Evolutionary conservation across 2,113 vertebrate genomes (phyloP).

Genomic region (Gopherus flavomarginatus): DNA sequence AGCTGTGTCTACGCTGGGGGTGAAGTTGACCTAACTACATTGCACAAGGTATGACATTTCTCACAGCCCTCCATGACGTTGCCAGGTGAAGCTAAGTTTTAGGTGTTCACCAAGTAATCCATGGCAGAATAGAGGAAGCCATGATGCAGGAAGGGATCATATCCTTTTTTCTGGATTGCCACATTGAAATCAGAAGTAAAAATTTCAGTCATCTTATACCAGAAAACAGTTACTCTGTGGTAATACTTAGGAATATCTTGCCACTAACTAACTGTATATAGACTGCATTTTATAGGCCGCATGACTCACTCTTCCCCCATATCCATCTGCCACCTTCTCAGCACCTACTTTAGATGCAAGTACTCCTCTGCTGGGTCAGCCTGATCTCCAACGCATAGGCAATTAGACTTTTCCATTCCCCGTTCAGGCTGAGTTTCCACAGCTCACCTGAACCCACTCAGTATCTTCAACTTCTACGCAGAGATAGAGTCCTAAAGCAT

Average conservation of each 20-base stretch:
- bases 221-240: neutral
- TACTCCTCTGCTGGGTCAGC: neutral
- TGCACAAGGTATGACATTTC: neutral
- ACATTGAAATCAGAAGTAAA: neutral
- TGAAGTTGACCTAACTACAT: neutral
- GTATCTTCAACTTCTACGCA: neutral
- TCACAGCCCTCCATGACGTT: neutral
- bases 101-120: neutral
- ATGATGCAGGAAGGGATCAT: neutral
- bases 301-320: fast-evolving
- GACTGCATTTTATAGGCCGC: neutral
- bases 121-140: neutral
- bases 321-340: neutral
- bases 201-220: neutral
- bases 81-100: neutral
- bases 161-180: neutral
- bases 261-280: fast-evolving
- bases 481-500: neutral
- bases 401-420: neutral
- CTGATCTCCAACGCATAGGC: neutral
- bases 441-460: neutral
- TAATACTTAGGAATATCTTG: neutral
- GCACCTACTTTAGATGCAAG: neutral
- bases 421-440: neutral
- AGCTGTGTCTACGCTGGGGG: neutral